Conservation (phyloP, 2,888 invertebrate species). For the Eupsilia transversa region DNA sequence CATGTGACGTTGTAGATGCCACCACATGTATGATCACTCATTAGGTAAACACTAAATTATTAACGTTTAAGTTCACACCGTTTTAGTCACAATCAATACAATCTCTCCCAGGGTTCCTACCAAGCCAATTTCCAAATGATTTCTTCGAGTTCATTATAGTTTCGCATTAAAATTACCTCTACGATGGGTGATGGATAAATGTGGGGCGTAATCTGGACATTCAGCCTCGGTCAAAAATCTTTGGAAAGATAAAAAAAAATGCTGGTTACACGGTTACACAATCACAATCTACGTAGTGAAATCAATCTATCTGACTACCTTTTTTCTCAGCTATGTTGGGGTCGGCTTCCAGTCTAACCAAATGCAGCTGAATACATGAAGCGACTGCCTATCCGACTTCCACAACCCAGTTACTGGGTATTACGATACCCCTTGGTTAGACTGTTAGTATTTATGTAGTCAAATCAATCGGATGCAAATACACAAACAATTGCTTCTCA, state of each 20-base stretch:
- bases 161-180: not conserved
- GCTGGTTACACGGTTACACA: not conserved
- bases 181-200: not conserved
- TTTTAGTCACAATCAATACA: not conserved
- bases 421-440: not conserved
- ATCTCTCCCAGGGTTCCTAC: not conserved
- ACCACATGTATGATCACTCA: not conserved
- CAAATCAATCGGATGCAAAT: slow-evolving; percentile 35
- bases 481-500: slow-evolving; percentile 54
- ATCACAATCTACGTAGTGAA: not conserved
- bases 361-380: not conserved
- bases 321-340: not conserved
- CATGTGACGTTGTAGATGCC: too few relatives aligned
- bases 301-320: too few relatives aligned
- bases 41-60: not conserved
- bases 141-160: not conserved
- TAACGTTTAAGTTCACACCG: not conserved
- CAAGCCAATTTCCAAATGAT: not conserved
- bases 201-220: not conserved
- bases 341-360: too few relatives aligned
- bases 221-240: not conserved
- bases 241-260: not conserved
- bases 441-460: not conserved
- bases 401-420: not conserved
- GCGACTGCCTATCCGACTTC: not conserved